A percentile compares a stretch with the other conserved stretches of the same genome.
Evolutionary conservation across 2,113 vertebrate species (phyloP).

Genomic region (Haliaeetus leucogaster): DNA sequence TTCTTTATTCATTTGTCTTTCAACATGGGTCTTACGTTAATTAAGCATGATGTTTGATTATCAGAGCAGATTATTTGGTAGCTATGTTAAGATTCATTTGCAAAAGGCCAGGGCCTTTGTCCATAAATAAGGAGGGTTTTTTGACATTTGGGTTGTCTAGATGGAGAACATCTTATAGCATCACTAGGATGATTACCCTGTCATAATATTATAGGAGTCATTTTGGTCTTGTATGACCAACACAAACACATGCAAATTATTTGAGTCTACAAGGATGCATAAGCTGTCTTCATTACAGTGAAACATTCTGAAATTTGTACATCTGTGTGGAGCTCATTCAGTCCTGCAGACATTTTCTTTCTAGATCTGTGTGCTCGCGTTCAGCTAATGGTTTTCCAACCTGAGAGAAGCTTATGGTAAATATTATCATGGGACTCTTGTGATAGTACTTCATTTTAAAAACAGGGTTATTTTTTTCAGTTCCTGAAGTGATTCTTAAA

Average conservation of each 20-base stretch:
- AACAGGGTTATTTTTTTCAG: neutral
- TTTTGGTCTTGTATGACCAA: neutral
- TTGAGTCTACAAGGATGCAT: neutral
- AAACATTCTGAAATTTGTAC: neutral
- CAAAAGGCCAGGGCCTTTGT: neutral
- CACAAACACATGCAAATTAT: rapidly evolving
- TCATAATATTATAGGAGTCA: neutral
- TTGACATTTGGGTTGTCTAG: neutral
- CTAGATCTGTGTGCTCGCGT: neutral
- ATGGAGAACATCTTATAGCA: neutral
- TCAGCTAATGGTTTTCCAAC: neutral
- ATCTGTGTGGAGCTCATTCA: neutral
- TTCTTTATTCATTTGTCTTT: neutral
- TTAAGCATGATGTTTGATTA: neutral
- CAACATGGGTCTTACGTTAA: neutral
- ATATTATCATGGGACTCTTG: neutral
- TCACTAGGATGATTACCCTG: neutral
- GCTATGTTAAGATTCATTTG: neutral
- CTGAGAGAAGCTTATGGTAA: neutral
- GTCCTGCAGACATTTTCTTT: neutral
- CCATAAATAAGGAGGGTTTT: neutral
- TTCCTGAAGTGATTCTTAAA: neutral
- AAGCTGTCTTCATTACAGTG: neutral
- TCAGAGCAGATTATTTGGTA: neutral
- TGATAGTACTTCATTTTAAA: neutral